phyloP scores from a whole-genome alignment of 2,888 invertebrate genomes.

The Escarpia spicata region DNA sequence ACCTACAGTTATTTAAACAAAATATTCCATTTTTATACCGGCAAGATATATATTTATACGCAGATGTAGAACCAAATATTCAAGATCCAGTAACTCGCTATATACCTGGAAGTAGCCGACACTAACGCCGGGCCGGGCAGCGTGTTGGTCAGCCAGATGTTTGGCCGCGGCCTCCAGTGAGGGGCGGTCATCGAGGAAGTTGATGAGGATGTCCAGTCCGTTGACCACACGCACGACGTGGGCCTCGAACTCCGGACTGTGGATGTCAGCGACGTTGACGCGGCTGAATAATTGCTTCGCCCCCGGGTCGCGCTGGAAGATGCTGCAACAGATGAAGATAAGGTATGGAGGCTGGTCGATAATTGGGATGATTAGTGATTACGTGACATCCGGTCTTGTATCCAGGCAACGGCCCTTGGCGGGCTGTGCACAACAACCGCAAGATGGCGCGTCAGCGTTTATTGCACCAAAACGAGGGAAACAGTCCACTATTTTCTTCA shows the following conservation, averaged over 20 bases:
- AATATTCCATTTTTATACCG: no score
- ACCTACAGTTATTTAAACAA: no score
- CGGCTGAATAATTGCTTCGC: conserved; percentile 29
- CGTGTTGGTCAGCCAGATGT: conserved; percentile 37
- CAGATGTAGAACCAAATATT: no score
- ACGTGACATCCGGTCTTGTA: no score
- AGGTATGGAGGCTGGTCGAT: neutral
- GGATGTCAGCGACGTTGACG: conserved; percentile 33
- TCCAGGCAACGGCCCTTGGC: no score
- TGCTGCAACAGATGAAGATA: conserved; percentile 21
- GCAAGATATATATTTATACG: no score
- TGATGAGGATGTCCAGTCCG: conserved; percentile 38
- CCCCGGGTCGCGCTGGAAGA: conserved; percentile 30
- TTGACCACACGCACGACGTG: conserved; percentile 38
- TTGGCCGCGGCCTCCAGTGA: conserved; percentile 31
- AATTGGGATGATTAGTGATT: no score
- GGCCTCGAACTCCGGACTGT: conserved; percentile 35
- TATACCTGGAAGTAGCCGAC: conserved; percentile 36
- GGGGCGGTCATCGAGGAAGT: conserved; percentile 34
- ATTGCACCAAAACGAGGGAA: no score
- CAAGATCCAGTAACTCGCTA: neutral
- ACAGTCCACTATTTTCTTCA: no score
- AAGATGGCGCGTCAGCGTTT: no score
- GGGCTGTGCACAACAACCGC: no score
- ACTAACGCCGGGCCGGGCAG: conserved; percentile 29